Evolutionary conservation across 2,113 vertebrate species (phyloP).

Genomic region (Trogon surrucura): DNA sequence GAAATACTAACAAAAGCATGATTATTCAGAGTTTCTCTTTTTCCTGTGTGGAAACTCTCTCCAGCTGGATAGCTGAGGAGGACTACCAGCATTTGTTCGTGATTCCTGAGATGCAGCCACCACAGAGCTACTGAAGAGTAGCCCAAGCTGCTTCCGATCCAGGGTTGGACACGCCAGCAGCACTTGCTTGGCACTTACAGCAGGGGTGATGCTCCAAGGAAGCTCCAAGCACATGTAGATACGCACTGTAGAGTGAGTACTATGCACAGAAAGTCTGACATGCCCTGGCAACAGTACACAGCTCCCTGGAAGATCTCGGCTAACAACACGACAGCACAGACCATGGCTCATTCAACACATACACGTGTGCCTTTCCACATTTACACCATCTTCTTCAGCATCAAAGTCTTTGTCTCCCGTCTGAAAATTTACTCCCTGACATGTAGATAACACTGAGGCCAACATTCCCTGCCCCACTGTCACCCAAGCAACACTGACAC

Average conservation of each 20-base stretch:
- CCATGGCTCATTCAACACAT: not conserved
- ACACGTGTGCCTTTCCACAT: not conserved
- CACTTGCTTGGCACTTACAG: not conserved
- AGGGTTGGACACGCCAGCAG: not conserved
- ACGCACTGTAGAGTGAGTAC: not conserved
- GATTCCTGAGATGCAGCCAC: not conserved
- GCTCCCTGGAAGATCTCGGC: not conserved
- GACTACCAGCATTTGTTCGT: not conserved
- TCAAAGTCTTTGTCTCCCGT: not conserved
- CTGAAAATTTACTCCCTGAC: not conserved
- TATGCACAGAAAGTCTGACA: not conserved
- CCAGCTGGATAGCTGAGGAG: not conserved
- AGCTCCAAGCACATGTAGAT: not conserved
- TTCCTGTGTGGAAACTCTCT: not conserved
- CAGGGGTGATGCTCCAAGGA: not conserved
- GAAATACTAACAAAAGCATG: not conserved
- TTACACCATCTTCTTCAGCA: not conserved
- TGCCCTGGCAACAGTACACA: not conserved
- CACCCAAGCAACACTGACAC: rapidly evolving
- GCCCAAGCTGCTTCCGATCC: not conserved
- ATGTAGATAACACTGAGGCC: not conserved
- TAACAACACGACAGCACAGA: not conserved
- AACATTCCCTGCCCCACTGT: not conserved
- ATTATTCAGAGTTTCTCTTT: not conserved
- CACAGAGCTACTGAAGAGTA: not conserved